phyloP scores from a whole-genome alignment of 2,888 invertebrate genomes.

The Shargacucullia verbasci region DNA sequence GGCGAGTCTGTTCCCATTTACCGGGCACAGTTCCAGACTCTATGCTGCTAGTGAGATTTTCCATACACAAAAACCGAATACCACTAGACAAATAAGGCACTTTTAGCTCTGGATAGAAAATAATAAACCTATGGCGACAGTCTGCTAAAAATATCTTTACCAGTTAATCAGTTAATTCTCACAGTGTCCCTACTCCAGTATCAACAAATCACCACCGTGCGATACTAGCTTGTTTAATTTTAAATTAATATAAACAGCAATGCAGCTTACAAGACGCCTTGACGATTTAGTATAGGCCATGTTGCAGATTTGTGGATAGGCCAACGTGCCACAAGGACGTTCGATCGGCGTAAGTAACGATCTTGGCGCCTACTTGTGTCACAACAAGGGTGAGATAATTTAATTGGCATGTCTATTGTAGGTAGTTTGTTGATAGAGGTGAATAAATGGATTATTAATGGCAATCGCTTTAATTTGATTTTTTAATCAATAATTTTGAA shows the following conservation, averaged over 20 bases:
- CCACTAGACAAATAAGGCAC: no score
- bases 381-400: conserved; percentile 18
- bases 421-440: background rate
- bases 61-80: no score
- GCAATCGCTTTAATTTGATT: no score
- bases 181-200: background rate
- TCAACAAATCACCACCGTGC: conserved; percentile 4
- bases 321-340: conserved; percentile 39
- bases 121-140: no score
- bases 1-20: no score
- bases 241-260: conserved; percentile 47
- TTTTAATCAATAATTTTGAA: no score
- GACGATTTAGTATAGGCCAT: conserved; percentile 26
- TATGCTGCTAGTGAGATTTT: no score
- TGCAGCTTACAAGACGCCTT: conserved; percentile 44
- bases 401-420: conserved; percentile 5
- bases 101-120: no score
- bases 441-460: background rate
- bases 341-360: conserved; percentile 15
- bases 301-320: conserved; percentile 41
- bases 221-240: conserved; percentile 24
- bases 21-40: no score
- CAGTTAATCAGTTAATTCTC: background rate
- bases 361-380: conserved; percentile 24
- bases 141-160: no score